Evolutionary conservation across 2,888 invertebrate genomes (phyloP).

Genomic region (Tenthredo mesomela): DNA sequence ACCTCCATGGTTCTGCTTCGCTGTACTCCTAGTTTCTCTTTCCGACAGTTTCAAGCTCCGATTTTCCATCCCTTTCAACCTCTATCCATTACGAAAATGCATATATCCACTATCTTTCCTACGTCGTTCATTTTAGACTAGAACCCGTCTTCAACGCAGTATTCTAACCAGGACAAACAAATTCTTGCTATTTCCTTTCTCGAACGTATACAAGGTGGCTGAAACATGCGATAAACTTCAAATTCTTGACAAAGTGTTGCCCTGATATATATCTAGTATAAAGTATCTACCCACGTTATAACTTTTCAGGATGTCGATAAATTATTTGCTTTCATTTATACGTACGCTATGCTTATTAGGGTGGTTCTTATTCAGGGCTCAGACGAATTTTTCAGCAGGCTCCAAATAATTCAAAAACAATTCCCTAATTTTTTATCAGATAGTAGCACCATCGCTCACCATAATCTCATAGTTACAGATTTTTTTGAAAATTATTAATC

Average conservation of each 20-base stretch:
- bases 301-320: background rate
- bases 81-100: conserved; percentile 25
- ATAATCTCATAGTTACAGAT: no score
- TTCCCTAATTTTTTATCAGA: no score
- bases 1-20: background rate
- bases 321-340: background rate
- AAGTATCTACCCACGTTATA: background rate
- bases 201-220: background rate
- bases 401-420: no score
- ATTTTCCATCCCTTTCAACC: conserved; percentile 7
- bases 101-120: background rate
- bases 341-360: no score
- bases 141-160: background rate
- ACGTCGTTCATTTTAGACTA: background rate
- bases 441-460: no score
- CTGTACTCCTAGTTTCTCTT: background rate
- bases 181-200: background rate
- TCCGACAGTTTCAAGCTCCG: conserved; percentile 19
- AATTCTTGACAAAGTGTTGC: background rate
- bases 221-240: conserved; percentile 27
- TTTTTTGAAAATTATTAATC: no score
- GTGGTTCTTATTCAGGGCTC: no score
- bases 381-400: no score
- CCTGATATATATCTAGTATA: background rate
- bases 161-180: conserved; percentile 2